Evolutionary conservation across 2,888 invertebrate species (phyloP), one percentile per base, ranked within the genome.

Genomic region (Drosophila peninsularis): DNA sequence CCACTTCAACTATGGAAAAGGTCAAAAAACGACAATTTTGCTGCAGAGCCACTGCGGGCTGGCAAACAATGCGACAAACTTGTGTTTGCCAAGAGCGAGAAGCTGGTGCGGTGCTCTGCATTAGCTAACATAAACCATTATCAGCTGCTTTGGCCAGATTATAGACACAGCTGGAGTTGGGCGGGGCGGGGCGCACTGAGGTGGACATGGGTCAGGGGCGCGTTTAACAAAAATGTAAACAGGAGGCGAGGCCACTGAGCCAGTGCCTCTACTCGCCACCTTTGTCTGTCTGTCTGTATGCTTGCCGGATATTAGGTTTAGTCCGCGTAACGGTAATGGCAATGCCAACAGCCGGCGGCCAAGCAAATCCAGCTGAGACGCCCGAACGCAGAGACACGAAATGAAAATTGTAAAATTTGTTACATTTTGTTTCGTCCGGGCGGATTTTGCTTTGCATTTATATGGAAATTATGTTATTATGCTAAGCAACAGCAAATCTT

Each of bases 381-480:
- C 17, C n/a, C 41, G 50, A 47, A 68, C 36, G 54, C 53, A 61
- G 27, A 62, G 68, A 69, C 62, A 68, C 78, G 81, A 83, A 88
- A 50, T n/a, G 50, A 50, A 50, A 85, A 88, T 85, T 88, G 80
- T 88, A 76, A 78, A 88, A 85, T 85, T 84, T 88, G 84, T 80
- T 72, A 71, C 75, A 73, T 77, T 82, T 88, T 75, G 63, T 47
- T 62, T 13, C 62, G 66, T 19, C 30, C 61, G n/a, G 54, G 41
- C 34, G 66, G 58, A 71, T 74, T 76, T 72, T 52, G 42, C 45
- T 69, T 60, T 58, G 71, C 69, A 70, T 71, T 67, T 71, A 71
- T 70, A 72, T 76, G 67, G 67, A 80, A 77, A 75, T 78, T 75
- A 79, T 78, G 68, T 75, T 71, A 71, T 79, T 69, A 78, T 77